phyloP scores from a whole-genome alignment of 2,113 vertebrate genomes.

The Corvus hawaiiensis region DNA sequence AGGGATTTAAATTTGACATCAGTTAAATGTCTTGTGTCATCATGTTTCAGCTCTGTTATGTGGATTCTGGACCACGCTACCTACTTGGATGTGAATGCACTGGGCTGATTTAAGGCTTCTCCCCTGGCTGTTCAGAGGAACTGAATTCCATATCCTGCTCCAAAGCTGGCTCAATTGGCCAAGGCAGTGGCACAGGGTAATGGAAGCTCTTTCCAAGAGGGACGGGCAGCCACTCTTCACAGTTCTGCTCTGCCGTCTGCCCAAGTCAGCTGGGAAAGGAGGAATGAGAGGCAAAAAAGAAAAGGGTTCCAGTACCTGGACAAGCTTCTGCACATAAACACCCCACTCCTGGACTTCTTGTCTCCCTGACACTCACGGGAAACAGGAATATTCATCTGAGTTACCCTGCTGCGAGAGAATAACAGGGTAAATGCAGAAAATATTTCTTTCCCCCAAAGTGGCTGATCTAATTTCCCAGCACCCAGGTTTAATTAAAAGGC shows the following conservation, averaged over 20 bases:
- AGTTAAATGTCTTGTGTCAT: constrained; percentile 56
- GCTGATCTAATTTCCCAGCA: not conserved
- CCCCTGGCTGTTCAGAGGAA: not conserved
- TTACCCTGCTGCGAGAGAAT: not conserved
- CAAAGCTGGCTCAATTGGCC: not conserved
- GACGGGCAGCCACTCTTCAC: not conserved
- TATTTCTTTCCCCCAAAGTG: not conserved
- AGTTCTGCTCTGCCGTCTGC: rapidly evolving
- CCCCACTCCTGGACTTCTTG: not conserved
- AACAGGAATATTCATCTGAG: not conserved
- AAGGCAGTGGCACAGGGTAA: not conserved
- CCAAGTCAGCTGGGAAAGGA: not conserved
- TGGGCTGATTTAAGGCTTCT: constrained; percentile 38
- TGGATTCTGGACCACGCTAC: not conserved
- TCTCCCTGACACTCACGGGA: rapidly evolving
- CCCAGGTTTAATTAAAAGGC: not conserved
- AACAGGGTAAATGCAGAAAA: not conserved
- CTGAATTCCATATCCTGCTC: not conserved
- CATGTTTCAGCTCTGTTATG: constrained; percentile 39
- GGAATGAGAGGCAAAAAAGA: not conserved
- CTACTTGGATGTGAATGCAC: constrained; percentile 24
- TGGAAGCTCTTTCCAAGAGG: not conserved
- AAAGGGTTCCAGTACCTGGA: not conserved
- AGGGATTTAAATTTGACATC: constrained; percentile 71
- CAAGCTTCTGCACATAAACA: not conserved